These are phyloP conservation scores for Serinus canaria DNA, from an alignment of 2,113 vertebrate species.

Conservation along the genomic window DNA sequence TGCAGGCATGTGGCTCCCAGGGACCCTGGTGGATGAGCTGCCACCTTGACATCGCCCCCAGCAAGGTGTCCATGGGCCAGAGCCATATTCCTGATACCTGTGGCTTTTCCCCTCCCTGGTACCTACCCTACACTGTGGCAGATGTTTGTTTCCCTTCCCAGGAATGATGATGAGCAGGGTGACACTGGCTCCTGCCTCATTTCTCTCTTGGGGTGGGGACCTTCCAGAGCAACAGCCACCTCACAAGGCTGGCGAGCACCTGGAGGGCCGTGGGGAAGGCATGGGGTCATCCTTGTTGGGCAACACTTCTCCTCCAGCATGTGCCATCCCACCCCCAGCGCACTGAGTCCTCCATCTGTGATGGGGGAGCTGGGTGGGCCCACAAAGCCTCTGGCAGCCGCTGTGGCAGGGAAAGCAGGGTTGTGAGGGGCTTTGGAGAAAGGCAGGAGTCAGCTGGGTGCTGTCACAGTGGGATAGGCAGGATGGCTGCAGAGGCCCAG, in stretches of 20 bases:
- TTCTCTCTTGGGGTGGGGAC: rapidly evolving
- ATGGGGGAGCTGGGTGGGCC: rapidly evolving
- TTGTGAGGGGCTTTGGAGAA: neutral
- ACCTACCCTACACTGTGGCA: neutral
- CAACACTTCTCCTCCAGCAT: neutral
- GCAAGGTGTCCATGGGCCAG: neutral
- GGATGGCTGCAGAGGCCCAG: neutral
- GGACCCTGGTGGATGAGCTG: neutral
- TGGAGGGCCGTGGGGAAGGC: rapidly evolving
- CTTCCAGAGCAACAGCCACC: neutral
- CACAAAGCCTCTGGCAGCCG: neutral
- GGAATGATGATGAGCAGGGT: rapidly evolving
- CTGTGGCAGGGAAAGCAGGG: rapidly evolving
- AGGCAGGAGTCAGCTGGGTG: neutral
- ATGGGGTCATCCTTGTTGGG: rapidly evolving
- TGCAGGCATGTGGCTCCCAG: neutral
- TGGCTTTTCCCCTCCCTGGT: neutral
- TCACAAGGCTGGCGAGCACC: neutral
- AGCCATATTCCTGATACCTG: neutral
- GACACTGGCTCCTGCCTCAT: neutral
- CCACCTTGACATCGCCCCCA: neutral
- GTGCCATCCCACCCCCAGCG: too few species aligned
- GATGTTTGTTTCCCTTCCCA: neutral
- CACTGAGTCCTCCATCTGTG: neutral
- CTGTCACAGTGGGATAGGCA: neutral